Evolutionary conservation across 2,797 vertebrate genomes (phyloP), one percentile per base, ranked within the genome.

Genomic region (Anniella stebbinsi): DNA sequence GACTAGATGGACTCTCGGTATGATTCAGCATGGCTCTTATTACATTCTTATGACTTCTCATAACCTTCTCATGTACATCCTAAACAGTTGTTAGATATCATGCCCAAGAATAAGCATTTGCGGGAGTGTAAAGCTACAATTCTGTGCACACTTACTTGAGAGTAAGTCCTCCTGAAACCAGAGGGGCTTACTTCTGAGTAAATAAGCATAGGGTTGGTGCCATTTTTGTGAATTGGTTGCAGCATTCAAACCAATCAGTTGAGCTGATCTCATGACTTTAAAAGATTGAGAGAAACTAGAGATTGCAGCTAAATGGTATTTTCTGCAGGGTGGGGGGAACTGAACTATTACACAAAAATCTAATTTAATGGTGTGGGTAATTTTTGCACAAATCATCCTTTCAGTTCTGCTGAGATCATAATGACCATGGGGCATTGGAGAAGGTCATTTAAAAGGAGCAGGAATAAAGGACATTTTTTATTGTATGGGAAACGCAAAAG

Each of bases 261-360:
- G 85, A 91, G 89, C 84, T 89, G 86, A 91, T 93, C 90, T 96
- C 92, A 51, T 94, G 93, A 96, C 93, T 94, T 87, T 63, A 36
- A 87, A 80, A 86, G 21, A 72, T 4, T 84, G 33, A 51, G 76
- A 87, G 72, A 80, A 93, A 86, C 91, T 23, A 94, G 89, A 92
- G 57, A 78, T 80, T 63, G 91, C 60, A 80, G 77, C 77, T 72
- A 92, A 88, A 87, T 36, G 91, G 88, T 33, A 12, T 57, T 86
- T n/a, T 91, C 21, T 88, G 85, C 51, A 77, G 86, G 88, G 89
- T n/a, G n/a, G 77, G 76, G 23, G 17, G 73, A 85, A 84, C 90
- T 69, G 93, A 66, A 83, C 41, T 77, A 75, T 89, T 72, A 85
- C 23, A 69, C 88, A 93, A 91, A 87, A 91, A 89, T 21, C n/a